Evolutionary conservation across 2,888 invertebrate genomes (phyloP), one percentile per base, ranked within the genome.

Genomic region (Liodrosophila aerea): DNA sequence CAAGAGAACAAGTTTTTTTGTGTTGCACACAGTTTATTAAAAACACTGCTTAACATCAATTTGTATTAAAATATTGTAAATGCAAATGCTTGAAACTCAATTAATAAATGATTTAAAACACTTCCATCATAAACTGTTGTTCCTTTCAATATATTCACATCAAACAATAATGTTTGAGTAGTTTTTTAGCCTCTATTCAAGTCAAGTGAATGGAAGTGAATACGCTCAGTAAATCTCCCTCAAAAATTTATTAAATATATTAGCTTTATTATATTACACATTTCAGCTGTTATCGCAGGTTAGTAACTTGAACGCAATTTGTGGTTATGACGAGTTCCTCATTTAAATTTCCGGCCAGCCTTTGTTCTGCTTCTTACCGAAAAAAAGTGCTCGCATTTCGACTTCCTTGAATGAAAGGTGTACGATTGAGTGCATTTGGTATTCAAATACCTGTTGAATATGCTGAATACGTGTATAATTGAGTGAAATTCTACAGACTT

Each of bases 401-500:
- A 63, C 71, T 73, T 71, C 69, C 71, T 73, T 30, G 50, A 63
- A 15, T 22, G 9, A 30, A 37, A 34, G 29, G 11, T 50, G 44
- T 30, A 50, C 37, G 40, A 30, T n/a, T n/a, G 16, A 27, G 29
- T 30, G 15, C 37, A 34, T n/a, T n/a, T n/a, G n/a, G n/a, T n/a
- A 44, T 51, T 53, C 46, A 8, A 34, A 49, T 49, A 36, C 22
- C 18, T 22, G 22, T 22, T 16, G 37, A 16, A 11, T 39, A n/a
- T n/a, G 18, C 7, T 18, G 18, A 16, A 39, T 8, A n/a, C 18
- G 18, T 2, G 12, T 29, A 27, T 9, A 13, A 27, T 27, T 41
- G 39, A 53, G 41, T 56, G 61, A 56, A 71, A 65, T 65, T 29
- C 15, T 43, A 53, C 16, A 18, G 53, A 45, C 30, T 41, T 46